phyloP scores from a whole-genome alignment of 2,888 invertebrate genomes.

The Clanis bilineata region DNA sequence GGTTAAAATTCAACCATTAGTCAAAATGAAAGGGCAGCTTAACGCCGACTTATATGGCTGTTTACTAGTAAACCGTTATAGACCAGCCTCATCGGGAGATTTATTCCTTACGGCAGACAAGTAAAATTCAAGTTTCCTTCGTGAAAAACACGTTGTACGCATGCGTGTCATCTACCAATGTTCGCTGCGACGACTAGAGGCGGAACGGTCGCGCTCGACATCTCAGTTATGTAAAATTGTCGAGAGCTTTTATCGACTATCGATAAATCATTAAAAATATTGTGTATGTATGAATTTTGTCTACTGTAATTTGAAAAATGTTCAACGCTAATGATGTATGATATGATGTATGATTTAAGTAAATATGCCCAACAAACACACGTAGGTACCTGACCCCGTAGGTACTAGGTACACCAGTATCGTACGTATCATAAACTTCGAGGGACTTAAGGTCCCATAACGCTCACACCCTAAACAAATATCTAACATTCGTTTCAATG shows the following conservation, averaged over 20 bases:
- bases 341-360: no score
- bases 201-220: slow-evolving; percentile 45
- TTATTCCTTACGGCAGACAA: slow-evolving; percentile 51
- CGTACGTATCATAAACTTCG: no score
- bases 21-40: not conserved
- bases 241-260: slow-evolving; percentile 27
- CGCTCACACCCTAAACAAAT: no score
- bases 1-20: not conserved
- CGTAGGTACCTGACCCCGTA: no score
- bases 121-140: slow-evolving; percentile 59
- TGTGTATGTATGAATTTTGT: not conserved
- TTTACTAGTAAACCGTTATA: slow-evolving; percentile 51
- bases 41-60: slow-evolving; percentile 34
- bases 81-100: slow-evolving; percentile 44
- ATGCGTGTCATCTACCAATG: slow-evolving; percentile 64
- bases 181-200: slow-evolving; percentile 43
- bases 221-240: slow-evolving; percentile 25
- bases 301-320: not conserved
- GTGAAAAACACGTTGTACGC: slow-evolving; percentile 64
- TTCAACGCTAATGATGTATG: no score
- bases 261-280: not conserved
- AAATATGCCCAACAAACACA: no score
- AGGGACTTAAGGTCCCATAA: no score
- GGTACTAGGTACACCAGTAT: no score
- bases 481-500: no score